phyloP scores from a whole-genome alignment of 2,797 vertebrate species.

The Xiphophorus birchmanni region DNA sequence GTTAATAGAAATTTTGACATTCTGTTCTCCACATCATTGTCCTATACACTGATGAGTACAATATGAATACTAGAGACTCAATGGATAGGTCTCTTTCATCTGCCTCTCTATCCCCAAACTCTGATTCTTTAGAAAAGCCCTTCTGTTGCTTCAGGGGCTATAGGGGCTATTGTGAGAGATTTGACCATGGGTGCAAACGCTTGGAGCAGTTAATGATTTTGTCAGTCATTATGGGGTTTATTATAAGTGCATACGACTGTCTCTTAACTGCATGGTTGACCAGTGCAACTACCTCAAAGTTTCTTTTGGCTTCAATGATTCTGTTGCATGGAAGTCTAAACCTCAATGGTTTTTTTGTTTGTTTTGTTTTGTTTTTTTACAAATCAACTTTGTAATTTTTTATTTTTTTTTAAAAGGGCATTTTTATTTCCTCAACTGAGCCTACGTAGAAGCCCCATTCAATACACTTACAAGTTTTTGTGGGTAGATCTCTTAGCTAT shows the following conservation, averaged over 20 bases:
- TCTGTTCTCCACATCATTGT: conserved; percentile 47
- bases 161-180: conserved; percentile 44
- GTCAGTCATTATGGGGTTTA: conserved; percentile 35
- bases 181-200: conserved; percentile 39
- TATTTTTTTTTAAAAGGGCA: background rate
- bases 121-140: conserved; percentile 50
- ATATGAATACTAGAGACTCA: conserved; percentile 46
- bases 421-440: background rate
- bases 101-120: conserved; percentile 40
- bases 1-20: conserved; percentile 59
- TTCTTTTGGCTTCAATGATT: conserved; percentile 26
- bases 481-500: background rate
- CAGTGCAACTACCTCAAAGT: conserved; percentile 31
- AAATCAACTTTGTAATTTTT: background rate
- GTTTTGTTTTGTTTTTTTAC: background rate
- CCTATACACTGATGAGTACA: conserved; percentile 45
- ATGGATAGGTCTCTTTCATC: conserved; percentile 57
- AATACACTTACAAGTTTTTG: background rate
- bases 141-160: conserved; percentile 35
- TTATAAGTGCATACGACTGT: conserved; percentile 46
- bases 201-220: conserved; percentile 39
- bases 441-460: background rate
- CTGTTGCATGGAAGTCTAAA: conserved; percentile 17
- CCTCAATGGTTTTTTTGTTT: too few relatives aligned
- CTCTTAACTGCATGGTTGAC: conserved; percentile 36